Conservation (phyloP, 2,888 invertebrate genomes). For the Metellina segmentata region DNA sequence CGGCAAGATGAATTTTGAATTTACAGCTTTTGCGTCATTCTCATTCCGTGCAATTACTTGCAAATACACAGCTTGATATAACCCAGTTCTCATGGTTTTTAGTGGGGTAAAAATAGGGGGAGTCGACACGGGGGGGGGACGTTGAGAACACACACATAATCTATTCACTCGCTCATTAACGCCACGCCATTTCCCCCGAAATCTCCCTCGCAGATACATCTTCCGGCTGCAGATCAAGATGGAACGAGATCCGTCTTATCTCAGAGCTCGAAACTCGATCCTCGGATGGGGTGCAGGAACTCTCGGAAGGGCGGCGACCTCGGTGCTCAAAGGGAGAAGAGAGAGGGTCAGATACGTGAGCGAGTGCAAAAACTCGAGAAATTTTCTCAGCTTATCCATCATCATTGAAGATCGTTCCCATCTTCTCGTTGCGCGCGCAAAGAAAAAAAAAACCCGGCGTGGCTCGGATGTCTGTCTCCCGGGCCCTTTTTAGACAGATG, state of each 20-base stretch:
- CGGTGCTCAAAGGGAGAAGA: constrained; percentile 10
- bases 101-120: not conserved
- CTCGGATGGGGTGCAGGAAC: constrained; percentile 28
- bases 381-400: constrained; percentile 72
- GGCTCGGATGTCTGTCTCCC: constrained; percentile 24
- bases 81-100: too few species aligned
- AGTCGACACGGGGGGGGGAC: too few species aligned
- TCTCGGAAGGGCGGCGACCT: constrained; percentile 50
- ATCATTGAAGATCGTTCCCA: constrained; percentile 64
- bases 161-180: constrained; percentile 46
- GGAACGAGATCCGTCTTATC: not conserved
- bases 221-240: not conserved
- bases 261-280: constrained; percentile 48
- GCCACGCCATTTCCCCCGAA: constrained; percentile 26
- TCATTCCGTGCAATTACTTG: too few species aligned
- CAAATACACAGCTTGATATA: too few species aligned
- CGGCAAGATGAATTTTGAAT: too few species aligned
- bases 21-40: too few species aligned
- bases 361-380: constrained; percentile 42
- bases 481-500: constrained; percentile 16
- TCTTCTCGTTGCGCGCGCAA: not conserved
- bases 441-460: too few species aligned
- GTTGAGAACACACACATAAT: not conserved
- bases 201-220: constrained; percentile 14
- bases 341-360: constrained; percentile 21